A percentile compares a stretch with the other conserved stretches of the same genome.
Conservation (phyloP, 2,888 invertebrate genomes). For the Stenodera caucasica region DNA sequence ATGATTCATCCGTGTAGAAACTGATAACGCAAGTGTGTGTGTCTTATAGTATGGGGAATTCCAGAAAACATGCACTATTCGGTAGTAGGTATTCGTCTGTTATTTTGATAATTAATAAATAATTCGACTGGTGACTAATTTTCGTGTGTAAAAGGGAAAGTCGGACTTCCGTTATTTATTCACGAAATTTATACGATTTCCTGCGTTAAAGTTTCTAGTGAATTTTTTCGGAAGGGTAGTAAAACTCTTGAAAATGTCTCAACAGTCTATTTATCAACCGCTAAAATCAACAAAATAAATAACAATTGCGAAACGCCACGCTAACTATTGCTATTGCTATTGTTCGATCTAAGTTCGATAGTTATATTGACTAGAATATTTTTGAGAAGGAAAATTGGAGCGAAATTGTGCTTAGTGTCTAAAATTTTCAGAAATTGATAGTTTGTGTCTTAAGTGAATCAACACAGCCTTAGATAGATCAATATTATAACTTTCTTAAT, state of each 20-base stretch:
- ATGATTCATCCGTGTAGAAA: not conserved
- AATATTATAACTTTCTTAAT: not conserved
- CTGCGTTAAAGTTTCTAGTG: no score
- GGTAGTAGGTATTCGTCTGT: not conserved
- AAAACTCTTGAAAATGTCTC: not conserved
- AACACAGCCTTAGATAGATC: constrained; percentile 5
- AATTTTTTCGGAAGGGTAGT: not conserved
- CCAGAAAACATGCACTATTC: not conserved
- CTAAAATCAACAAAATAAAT: not conserved
- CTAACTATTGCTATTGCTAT: not conserved
- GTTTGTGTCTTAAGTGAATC: not conserved
- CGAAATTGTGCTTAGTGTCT: not conserved
- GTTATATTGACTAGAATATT: not conserved
- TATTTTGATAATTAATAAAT: not conserved
- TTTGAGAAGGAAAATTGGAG: not conserved
- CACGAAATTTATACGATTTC: no score
- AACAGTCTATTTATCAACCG: not conserved
- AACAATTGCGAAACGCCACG: not conserved
- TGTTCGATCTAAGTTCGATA: not conserved
- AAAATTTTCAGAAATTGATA: not conserved
- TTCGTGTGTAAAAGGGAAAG: not conserved
- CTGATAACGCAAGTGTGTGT: not conserved
- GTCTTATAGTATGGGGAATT: constrained; percentile 3
- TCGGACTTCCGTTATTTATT: not conserved
- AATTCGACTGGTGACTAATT: not conserved